These are phyloP conservation scores for Psittacula echo DNA, from an alignment of 2,797 vertebrate species.

Conservation along the genomic window DNA sequence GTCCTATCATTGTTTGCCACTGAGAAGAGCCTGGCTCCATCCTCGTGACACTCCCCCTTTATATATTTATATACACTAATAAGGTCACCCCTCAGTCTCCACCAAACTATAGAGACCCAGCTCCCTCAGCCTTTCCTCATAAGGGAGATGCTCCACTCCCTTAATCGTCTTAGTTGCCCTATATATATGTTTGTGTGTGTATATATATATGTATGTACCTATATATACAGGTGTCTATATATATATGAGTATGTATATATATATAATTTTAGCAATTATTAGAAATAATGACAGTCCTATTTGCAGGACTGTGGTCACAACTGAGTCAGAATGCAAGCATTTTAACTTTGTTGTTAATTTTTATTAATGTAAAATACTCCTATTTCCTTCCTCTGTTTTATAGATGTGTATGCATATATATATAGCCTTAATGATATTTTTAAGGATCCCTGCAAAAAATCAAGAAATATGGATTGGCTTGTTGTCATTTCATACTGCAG, in stretches of 20 bases:
- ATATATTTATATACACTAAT: no score
- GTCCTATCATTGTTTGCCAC: no score
- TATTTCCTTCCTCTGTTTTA: not conserved
- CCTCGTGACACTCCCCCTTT: no score
- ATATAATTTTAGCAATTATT: not conserved
- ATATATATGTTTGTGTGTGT: no score
- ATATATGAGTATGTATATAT: not conserved
- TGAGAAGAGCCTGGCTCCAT: no score
- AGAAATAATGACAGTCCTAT: not conserved
- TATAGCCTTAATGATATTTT: not conserved
- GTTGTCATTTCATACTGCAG: not conserved
- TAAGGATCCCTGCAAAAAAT: not conserved
- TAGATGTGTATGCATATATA: accelerated
- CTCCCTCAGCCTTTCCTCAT: no score
- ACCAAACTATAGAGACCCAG: no score
- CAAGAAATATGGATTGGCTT: not conserved
- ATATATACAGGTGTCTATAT: not conserved
- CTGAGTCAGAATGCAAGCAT: not conserved
- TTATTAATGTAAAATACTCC: not conserved
- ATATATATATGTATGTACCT: no score
- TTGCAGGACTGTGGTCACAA: not conserved
- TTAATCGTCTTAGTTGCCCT: no score
- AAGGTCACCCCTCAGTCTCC: no score
- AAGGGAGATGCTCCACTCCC: no score
- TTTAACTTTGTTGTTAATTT: not conserved